Base-by-base conservation (phyloP, 2,113 vertebrate genomes). In the Pterophyllum scalare region DNA sequence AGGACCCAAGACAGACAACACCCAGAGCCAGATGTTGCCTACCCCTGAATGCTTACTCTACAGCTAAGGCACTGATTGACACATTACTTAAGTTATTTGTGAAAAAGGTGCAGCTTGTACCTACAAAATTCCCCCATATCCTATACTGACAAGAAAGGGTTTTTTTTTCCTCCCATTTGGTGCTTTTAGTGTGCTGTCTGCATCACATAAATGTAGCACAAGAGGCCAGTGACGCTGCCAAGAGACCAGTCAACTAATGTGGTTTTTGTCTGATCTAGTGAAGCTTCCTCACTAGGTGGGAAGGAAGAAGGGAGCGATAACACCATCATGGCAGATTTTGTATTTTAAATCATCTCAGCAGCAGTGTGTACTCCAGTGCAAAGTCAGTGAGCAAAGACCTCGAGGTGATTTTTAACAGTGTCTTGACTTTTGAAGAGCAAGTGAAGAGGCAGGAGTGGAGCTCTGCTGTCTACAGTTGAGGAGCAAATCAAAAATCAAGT, bases 351-450 rank as follows among this genome's bases (percentile, higher is more conserved):
- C 87, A 83, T 89, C n/a, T 38, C 7, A 60, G 82, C 64, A 81
- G 67, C 38, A 56, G 61, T 40, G 59, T 38, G 65, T 31, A 67
- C 59, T 77, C 72, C 79, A 60, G 26, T 56, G 75, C 52, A 79
- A 83, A 81, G 75, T 62, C 75, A 65, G 75, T 75, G 82, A 87
- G 85, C 61, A 75, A 64, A 87, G 82, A 80, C 67, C 84, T 87
- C 10, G 6, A 58, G 57, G 75, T 64, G 80, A 83, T 83, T 87
- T 85, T 83, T 85, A 87, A 79, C 85, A 81, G 74, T 79, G 80
- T 79, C 90, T 87, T 91, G 85, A 91, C 87, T 81, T 79, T 83
- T 91, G 70, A 85, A 87, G 82, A 89, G 72, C 54, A 22, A 78
- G 58, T 82, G 35, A 88, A 87, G 89, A 87, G 72, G 84, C 59